Conservation (phyloP, 2,113 vertebrate species). For the Semnornis frantzii region DNA sequence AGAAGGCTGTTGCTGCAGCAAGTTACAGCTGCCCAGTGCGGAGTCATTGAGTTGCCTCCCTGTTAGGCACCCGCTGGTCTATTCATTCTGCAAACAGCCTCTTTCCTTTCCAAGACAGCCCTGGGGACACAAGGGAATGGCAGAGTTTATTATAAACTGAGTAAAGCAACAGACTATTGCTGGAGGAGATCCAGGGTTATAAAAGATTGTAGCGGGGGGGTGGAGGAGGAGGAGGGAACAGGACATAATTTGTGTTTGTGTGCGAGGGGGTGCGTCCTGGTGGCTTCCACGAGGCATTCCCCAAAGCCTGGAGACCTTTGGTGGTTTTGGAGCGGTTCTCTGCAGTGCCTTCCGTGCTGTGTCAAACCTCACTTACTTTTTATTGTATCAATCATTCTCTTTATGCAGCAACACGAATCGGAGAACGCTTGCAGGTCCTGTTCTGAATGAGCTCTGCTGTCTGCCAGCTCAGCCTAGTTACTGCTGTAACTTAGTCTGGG, state of each 20-base stretch:
- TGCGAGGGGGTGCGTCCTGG: neutral
- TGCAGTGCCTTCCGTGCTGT: neutral
- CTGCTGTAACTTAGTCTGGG: slow-evolving; percentile 64
- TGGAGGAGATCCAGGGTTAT: slow-evolving; percentile 71
- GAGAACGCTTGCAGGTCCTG: slow-evolving; percentile 39
- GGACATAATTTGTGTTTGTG: slow-evolving; percentile 30
- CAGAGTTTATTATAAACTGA: slow-evolving; percentile 66
- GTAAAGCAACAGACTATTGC: slow-evolving; percentile 55
- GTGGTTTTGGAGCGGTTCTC: neutral
- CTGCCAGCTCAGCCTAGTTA: slow-evolving; percentile 65
- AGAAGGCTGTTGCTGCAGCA: slow-evolving; percentile 33
- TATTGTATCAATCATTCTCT: slow-evolving; percentile 44
- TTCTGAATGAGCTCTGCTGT: slow-evolving; percentile 56
- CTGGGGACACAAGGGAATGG: slow-evolving; percentile 50
- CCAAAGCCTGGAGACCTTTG: slow-evolving; percentile 15
- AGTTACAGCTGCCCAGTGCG: neutral
- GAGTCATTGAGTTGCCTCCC: neutral
- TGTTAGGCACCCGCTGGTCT: slow-evolving; percentile 1
- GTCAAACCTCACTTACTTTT: slow-evolving; percentile 61
- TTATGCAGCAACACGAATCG: slow-evolving; percentile 43
- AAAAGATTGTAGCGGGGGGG: slow-evolving; percentile 35
- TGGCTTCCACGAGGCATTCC: slow-evolving; percentile 22
- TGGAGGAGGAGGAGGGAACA: slow-evolving; percentile 13
- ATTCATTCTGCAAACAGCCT: slow-evolving; percentile 54
- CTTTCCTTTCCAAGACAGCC: slow-evolving; percentile 41